These are phyloP conservation scores for Crotalus helleri DNA, from an alignment of 2,113 vertebrate genomes.

Conservation along the genomic window DNA sequence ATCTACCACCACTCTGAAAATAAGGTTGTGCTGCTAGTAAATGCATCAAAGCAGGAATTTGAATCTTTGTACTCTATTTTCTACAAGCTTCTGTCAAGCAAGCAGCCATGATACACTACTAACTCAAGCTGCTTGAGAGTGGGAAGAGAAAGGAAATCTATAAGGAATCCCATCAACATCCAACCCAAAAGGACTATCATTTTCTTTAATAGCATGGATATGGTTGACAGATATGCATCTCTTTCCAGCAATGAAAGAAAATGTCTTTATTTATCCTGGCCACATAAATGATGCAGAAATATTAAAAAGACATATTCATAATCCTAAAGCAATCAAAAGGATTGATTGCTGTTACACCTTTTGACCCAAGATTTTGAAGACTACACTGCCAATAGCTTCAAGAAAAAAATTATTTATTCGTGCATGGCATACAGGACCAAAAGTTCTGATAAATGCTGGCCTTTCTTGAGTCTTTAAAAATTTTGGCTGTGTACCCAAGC, in stretches of 20 bases:
- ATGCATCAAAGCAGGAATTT: background rate
- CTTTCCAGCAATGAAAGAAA: background rate
- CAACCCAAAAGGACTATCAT: background rate
- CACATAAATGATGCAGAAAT: background rate
- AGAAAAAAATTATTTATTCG: background rate
- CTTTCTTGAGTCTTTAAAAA: background rate
- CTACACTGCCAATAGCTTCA: background rate
- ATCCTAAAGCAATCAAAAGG: background rate
- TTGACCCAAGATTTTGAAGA: background rate
- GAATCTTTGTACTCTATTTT: background rate
- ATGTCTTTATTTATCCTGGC: background rate
- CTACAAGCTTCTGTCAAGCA: background rate
- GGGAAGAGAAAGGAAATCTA: background rate
- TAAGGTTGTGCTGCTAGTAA: background rate
- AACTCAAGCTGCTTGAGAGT: background rate
- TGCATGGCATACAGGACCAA: background rate
- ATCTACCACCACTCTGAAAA: background rate
- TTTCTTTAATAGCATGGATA: background rate
- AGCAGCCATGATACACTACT: background rate
- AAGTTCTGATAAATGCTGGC: background rate
- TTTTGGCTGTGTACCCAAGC: background rate
- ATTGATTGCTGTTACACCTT: background rate
- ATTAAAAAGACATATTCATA: background rate
- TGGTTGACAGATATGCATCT: background rate
- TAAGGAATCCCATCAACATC: background rate